Conservation (phyloP, 2,888 invertebrate species). For the Linyphia triangularis region DNA sequence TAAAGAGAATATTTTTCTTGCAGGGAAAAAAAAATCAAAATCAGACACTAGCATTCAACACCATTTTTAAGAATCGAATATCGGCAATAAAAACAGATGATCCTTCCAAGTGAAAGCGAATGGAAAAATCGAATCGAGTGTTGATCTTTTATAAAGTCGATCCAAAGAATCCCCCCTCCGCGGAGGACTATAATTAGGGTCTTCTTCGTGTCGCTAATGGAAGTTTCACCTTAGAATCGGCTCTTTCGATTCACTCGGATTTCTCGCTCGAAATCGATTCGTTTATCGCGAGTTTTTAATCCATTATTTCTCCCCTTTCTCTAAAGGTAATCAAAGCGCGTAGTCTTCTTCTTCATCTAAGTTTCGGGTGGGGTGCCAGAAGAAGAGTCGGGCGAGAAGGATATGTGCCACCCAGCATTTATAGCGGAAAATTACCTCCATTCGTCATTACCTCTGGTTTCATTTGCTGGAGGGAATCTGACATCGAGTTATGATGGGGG, state of each 20-base stretch:
- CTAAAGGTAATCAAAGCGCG: slow-evolving; percentile 44
- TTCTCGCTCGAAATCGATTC: slow-evolving; percentile 31
- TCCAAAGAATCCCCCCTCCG: slow-evolving; percentile 28
- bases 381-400: background rate
- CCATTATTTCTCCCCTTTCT: slow-evolving; percentile 29
- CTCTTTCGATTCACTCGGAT: slow-evolving; percentile 37
- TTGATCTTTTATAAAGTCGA: slow-evolving; percentile 24
- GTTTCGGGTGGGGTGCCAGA: slow-evolving; percentile 28
- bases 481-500: background rate
- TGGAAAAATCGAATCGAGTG: slow-evolving; percentile 49
- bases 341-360: slow-evolving; percentile 49
- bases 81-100: background rate
- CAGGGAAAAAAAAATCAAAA: background rate
- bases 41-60: background rate
- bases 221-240: slow-evolving; percentile 30
- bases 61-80: background rate
- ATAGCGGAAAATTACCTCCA: slow-evolving; percentile 64
- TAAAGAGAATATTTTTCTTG: background rate
- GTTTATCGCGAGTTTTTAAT: slow-evolving; percentile 54
- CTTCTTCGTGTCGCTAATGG: slow-evolving; percentile 17
- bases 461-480: slow-evolving; percentile 17
- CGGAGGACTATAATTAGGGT: slow-evolving; percentile 49
- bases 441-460: slow-evolving; percentile 58
- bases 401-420: slow-evolving; percentile 59
- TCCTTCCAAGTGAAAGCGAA: background rate